Percentiles rank a stretch among this genome's conserved stretches.
Conservation (phyloP, 2,797 vertebrate species). For the Acanthurus tractus region DNA sequence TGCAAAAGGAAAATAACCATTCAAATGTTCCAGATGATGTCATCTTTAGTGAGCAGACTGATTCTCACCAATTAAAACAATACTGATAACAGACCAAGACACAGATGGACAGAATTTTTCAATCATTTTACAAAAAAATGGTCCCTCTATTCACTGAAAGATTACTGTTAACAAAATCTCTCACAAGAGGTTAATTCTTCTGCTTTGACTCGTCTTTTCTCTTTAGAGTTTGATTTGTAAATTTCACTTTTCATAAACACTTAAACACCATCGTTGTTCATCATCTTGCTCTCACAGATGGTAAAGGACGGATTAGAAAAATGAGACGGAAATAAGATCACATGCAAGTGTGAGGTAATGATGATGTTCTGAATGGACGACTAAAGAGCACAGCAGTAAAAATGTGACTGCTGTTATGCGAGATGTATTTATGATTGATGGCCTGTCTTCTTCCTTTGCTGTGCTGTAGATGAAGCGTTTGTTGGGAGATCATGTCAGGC, state of each 20-base stretch:
- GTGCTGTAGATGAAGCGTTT: slow-evolving; percentile 8
- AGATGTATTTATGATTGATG: slow-evolving; percentile 22
- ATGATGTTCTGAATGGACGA: slow-evolving; percentile 22
- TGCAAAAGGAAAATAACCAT: no score
- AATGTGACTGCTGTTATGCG: slow-evolving; percentile 5
- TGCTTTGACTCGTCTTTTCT: not conserved
- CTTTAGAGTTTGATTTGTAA: not conserved
- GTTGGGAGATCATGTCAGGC: slow-evolving; percentile 27
- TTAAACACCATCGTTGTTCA: not conserved
- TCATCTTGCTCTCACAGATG: not conserved
- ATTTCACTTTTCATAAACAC: not conserved
- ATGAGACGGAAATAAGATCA: not conserved
- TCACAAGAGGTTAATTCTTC: not conserved
- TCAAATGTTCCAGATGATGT: no score
- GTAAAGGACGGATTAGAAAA: not conserved
- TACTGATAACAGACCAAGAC: no score
- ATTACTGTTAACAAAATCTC: not conserved
- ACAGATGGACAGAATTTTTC: no score
- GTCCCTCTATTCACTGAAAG: not conserved
- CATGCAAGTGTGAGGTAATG: slow-evolving; percentile 6
- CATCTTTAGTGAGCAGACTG: no score
- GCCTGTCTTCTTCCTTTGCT: not conserved
- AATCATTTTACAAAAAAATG: not conserved
- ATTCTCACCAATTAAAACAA: no score
- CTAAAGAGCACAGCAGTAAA: slow-evolving; percentile 3